Percentiles rank a stretch among this genome's conserved stretches.
phyloP scores from a whole-genome alignment of 92 coral and sea anemone species.

The Parazoanthus darwini region DNA sequence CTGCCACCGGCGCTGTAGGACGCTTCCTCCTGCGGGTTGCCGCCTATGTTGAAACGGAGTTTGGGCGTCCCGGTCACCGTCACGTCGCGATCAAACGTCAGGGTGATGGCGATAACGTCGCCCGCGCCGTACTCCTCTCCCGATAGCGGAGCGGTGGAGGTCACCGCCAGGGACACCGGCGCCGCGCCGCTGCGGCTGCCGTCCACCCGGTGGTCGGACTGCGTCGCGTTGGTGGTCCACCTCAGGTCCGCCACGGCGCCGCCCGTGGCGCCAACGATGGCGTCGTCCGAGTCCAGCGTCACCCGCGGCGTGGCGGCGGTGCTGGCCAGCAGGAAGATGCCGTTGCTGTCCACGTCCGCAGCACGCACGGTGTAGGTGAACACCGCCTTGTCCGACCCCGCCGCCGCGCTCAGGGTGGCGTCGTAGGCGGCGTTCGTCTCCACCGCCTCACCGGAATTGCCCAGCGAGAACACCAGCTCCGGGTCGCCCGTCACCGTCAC shows the following conservation, averaged over 20 bases:
- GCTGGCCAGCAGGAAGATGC: slow-evolving; percentile 11
- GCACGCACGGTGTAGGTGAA: slow-evolving; percentile 13
- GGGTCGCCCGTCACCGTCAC: slow-evolving; percentile 18
- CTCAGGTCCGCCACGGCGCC: not conserved
- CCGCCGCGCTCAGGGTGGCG: slow-evolving; percentile 19
- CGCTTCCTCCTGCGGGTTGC: slow-evolving; percentile 17
- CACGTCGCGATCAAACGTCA: slow-evolving; percentile 15
- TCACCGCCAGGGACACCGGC: slow-evolving; percentile 18
- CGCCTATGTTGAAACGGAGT: slow-evolving; percentile 6
- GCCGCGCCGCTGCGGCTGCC: slow-evolving; percentile 20
- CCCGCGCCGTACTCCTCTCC: slow-evolving; percentile 11
- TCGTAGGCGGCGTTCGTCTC: slow-evolving; percentile 17
- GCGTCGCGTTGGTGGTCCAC: slow-evolving; percentile 17
- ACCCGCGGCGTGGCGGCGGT: slow-evolving; percentile 6
- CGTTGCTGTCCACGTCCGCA: slow-evolving; percentile 11
- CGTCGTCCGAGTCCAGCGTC: slow-evolving; percentile 17
- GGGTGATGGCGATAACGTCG: slow-evolving; percentile 16
- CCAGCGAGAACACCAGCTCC: slow-evolving; percentile 1
- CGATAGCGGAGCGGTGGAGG: slow-evolving; percentile 17
- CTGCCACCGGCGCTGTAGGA: slow-evolving; percentile 8
- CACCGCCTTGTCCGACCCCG: slow-evolving; percentile 18
- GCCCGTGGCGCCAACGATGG: slow-evolving; percentile 18
- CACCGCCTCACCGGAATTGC: not conserved
- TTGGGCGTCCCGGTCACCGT: slow-evolving; percentile 17
- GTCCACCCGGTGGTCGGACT: slow-evolving; percentile 11